Conservation (phyloP, 2,113 vertebrate genomes). For the Brachypteracias leptosomus region DNA sequence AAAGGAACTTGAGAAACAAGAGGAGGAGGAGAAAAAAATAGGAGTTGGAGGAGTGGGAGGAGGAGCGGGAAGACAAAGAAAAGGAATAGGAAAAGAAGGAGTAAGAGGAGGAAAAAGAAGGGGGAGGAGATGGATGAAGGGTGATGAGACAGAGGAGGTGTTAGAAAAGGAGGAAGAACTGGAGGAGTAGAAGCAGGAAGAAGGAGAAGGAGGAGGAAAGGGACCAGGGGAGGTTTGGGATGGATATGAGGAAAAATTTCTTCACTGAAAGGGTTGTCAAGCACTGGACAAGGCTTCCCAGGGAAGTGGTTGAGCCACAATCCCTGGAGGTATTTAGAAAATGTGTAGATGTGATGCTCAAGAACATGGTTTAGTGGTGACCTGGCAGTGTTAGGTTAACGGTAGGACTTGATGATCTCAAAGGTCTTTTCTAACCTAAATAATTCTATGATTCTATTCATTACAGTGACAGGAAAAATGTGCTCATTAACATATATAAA, state of each 20-base stretch:
- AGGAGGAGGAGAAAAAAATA: background rate
- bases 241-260: background rate
- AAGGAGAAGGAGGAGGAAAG: background rate
- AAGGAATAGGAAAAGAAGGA: background rate
- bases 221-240: background rate
- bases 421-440: background rate
- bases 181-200: background rate
- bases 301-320: background rate
- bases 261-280: background rate
- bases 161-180: background rate
- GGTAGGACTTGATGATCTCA: background rate
- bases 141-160: background rate
- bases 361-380: background rate
- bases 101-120: background rate
- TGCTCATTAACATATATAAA: background rate
- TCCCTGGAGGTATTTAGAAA: background rate
- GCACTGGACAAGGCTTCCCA: background rate
- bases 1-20: background rate
- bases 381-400: background rate
- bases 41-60: background rate
- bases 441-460: background rate
- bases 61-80: background rate
- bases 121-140: background rate
- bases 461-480: background rate
- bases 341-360: background rate